Evolutionary conservation across 2,113 vertebrate species (phyloP).

Genomic region (Uria aalge): DNA sequence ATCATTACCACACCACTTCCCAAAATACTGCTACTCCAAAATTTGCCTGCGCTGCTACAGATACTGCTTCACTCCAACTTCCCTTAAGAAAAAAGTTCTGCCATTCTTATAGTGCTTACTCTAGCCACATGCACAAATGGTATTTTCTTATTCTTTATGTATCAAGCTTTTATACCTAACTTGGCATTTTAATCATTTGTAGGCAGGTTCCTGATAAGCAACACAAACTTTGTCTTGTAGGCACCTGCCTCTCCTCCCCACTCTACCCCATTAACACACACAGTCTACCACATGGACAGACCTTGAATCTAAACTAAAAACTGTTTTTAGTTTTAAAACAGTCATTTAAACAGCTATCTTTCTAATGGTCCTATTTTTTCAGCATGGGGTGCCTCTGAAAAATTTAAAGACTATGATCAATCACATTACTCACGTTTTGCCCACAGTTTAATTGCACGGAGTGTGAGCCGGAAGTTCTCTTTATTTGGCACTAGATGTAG

Average conservation of each 20-base stretch:
- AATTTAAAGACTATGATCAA: not conserved
- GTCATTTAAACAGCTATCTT: not conserved
- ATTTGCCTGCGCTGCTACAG: not conserved
- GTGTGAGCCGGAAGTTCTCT: constrained; percentile 93
- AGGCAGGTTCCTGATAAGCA: not conserved
- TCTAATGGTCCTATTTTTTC: not conserved
- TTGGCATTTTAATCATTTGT: not conserved
- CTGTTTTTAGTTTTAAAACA: not conserved
- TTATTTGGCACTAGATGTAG: constrained; percentile 94
- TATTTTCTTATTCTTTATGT: not conserved
- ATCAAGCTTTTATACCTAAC: not conserved
- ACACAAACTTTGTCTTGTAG: not conserved
- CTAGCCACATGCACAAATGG: fast-evolving
- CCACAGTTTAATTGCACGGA: constrained; percentile 96
- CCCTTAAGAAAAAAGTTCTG: not conserved
- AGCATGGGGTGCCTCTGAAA: not conserved
- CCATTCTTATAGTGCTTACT: not conserved
- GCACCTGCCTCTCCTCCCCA: not conserved
- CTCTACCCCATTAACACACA: not conserved
- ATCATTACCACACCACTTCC: not conserved
- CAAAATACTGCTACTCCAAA: not conserved
- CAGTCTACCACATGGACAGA: not conserved
- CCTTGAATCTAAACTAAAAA: not conserved
- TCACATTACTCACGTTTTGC: constrained; percentile 87
- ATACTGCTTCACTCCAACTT: not conserved